phyloP scores from a whole-genome alignment of 2,797 vertebrate species.

The Pseudopleuronectes americanus region DNA sequence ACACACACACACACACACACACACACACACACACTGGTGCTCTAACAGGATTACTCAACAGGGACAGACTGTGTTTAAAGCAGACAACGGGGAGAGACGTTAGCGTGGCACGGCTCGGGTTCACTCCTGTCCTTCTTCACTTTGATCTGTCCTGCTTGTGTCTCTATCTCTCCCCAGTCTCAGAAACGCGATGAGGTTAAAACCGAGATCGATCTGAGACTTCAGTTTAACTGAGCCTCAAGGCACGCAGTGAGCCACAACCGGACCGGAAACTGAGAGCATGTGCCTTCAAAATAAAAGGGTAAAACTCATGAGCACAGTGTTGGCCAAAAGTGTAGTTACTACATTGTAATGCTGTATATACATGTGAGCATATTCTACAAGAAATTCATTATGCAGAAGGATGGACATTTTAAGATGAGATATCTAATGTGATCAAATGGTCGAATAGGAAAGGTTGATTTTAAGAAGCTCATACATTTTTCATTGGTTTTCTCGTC shows the following conservation, averaged over 20 bases:
- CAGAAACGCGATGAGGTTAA: neutral
- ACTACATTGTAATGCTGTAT: too few relatives aligned
- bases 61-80: slow-evolving; percentile 27
- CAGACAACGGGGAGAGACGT: slow-evolving; percentile 7
- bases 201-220: neutral
- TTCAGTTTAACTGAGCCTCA: neutral
- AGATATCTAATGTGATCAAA: too few relatives aligned
- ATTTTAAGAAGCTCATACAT: too few relatives aligned
- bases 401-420: too few relatives aligned
- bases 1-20: too few relatives aligned
- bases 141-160: neutral
- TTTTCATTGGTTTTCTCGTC: too few relatives aligned
- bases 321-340: too few relatives aligned
- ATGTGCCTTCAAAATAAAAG: slow-evolving; percentile 37
- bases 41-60: slow-evolving; percentile 14
- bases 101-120: neutral
- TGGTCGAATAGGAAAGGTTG: too few relatives aligned
- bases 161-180: neutral
- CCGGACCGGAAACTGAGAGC: neutral
- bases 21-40: neutral
- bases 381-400: too few relatives aligned
- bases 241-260: neutral
- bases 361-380: too few relatives aligned
- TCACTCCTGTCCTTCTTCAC: accelerated
- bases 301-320: too few relatives aligned